Evolutionary conservation across 2,113 vertebrate species (phyloP), one percentile per base, ranked within the genome.

Genomic region (Hypocryptadius cinnamomeus): DNA sequence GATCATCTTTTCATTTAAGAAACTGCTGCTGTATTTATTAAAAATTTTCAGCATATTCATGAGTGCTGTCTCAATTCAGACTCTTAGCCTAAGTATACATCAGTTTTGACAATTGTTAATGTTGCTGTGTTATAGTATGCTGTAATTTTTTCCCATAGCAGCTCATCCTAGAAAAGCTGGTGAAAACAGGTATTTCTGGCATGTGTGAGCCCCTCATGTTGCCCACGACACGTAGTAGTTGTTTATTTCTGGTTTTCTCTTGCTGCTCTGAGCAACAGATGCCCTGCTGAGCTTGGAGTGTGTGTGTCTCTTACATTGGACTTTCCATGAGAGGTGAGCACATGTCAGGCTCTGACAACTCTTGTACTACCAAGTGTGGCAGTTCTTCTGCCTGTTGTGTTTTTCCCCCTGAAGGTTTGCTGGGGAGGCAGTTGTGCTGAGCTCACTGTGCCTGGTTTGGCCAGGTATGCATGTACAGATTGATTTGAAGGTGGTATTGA

Each of bases 381-480:
- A 59, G 12, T 27, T 80, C 45, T 66, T 79, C 42, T 80, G 51
- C 51, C 39, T 0, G 0, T 5, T 54, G 30, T 79, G 12, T 1
- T 35, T 35, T 44, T 31, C 2, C 4, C 20, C 15, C 11, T 0
- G 1, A 10, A 15, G 8, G 3, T 64, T 82, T 79, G 30, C 10
- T 27, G 40, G 37, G 45, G 37, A 42, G 17, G 56, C 50, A 42
- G 14, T 11, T 44, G 39, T 72, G 31, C 54, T 85, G 60, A 48
- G 33, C 21, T 20, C 0, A 0, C 7, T 15, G 19, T 1, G 10
- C 28, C 30, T 22, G 25, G 6, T 54, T 73, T 88, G 66, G 50
- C 48, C 19, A 16, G 33, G 40, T 15, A 2, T 0, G 1, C 2
- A 1, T 10, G 9, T 10, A 4, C 48, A n/a, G 65, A 3, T n/a